These are phyloP conservation scores for Crotalus viridis DNA, from an alignment of 2,113 vertebrate genomes.

Conservation along the genomic window DNA sequence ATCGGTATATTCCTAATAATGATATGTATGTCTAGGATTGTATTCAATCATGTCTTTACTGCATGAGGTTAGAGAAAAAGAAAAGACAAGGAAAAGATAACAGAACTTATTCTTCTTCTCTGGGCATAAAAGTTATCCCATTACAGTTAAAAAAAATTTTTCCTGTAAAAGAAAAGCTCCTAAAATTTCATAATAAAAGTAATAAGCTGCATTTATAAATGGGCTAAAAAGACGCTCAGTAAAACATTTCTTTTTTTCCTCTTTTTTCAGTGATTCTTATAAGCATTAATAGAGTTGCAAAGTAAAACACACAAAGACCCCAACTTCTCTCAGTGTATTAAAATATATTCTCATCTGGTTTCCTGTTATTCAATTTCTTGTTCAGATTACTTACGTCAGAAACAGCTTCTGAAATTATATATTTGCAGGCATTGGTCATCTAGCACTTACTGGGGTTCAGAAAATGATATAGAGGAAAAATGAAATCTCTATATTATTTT, in stretches of 20 bases:
- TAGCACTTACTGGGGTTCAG: fast-evolving
- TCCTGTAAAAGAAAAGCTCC: neutral
- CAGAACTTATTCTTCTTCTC: conserved; percentile 10
- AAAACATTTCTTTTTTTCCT: conserved; percentile 14
- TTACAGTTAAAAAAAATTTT: conserved; percentile 19
- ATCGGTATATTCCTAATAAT: neutral
- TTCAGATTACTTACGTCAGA: conserved; percentile 4
- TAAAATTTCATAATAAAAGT: conserved; percentile 29
- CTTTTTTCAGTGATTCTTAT: conserved; percentile 35
- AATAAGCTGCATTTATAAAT: conserved; percentile 10
- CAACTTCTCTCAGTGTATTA: conserved; percentile 1
- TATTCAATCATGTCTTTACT: conserved; percentile 5
- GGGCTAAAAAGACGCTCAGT: conserved; percentile 26
- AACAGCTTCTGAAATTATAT: neutral
- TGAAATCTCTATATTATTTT: neutral
- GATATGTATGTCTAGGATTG: neutral
- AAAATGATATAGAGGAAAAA: fast-evolving
- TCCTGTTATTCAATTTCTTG: neutral
- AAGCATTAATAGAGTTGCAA: neutral
- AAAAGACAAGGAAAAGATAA: conserved; percentile 8
- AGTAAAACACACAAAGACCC: neutral
- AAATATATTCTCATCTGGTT: neutral
- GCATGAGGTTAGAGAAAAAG: neutral
- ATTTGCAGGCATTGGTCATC: neutral
- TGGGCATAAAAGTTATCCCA: conserved; percentile 10